Conservation (phyloP, 2,113 vertebrate genomes). For the Syrrhaptes paradoxus region DNA sequence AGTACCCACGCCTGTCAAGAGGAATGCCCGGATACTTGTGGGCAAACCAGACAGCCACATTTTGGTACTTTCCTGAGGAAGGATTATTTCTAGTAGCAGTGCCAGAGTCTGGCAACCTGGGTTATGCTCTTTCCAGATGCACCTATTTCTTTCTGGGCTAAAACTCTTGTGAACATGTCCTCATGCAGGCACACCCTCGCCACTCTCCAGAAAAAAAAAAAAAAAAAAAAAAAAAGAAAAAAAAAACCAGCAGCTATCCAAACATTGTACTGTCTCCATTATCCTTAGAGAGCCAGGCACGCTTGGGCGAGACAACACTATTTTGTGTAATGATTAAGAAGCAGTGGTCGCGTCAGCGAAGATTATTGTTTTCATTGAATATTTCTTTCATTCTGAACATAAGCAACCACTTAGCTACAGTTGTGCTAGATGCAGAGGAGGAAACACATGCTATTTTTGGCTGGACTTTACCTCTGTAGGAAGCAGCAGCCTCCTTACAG, state of each 20-base stretch:
- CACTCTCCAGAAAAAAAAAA: not conserved
- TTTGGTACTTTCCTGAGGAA: conserved; percentile 41
- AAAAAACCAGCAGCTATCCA: not conserved
- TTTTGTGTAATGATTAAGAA: conserved; percentile 34
- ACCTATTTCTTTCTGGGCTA: conserved; percentile 38
- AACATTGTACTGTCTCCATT: conserved; percentile 36
- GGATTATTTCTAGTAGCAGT: conserved; percentile 5
- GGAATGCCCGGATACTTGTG: conserved; percentile 35
- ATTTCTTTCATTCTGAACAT: conserved; percentile 60
- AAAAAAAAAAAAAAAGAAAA: too few relatives aligned
- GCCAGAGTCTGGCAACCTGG: conserved; percentile 39
- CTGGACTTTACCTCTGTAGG: not conserved
- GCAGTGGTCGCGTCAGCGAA: not conserved
- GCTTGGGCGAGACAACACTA: not conserved
- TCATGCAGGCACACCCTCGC: not conserved
- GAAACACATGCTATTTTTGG: conserved; percentile 68
- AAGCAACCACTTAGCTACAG: conserved; percentile 55
- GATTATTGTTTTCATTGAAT: conserved; percentile 43
- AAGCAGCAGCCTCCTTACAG: conserved; percentile 21
- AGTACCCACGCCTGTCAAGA: conserved; percentile 17
- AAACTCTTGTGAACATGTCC: conserved; percentile 25
- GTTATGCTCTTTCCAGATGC: conserved; percentile 57
- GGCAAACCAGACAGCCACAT: conserved; percentile 50
- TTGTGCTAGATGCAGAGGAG: conserved; percentile 58
- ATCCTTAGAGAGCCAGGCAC: conserved; percentile 17